Conservation (phyloP, 2,888 invertebrate genomes). For the Schrankia costaestrigalis region DNA sequence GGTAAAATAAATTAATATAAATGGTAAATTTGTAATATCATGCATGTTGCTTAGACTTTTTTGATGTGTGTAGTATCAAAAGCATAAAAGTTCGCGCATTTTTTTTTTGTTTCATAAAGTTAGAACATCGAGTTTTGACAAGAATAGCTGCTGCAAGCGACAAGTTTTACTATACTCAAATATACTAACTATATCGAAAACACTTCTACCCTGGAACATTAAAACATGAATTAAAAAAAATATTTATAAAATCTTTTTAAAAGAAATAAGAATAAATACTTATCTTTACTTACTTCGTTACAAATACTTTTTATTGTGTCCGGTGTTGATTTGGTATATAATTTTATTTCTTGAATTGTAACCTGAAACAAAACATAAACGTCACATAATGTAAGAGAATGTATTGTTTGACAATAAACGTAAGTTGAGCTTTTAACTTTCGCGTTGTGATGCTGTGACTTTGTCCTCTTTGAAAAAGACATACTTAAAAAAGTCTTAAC, state of each 20-base stretch:
- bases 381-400: too few relatives aligned
- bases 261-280: background rate
- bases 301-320: slow-evolving; percentile 26
- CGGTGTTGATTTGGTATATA: slow-evolving; percentile 34
- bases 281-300: slow-evolving; percentile 38
- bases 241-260: slow-evolving; percentile 7
- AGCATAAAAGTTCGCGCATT: too few relatives aligned
- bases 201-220: slow-evolving; percentile 47
- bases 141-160: slow-evolving; percentile 38
- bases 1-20: too few relatives aligned
- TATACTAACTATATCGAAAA: slow-evolving; percentile 58
- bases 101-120: slow-evolving; percentile 19
- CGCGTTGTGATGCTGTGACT: too few relatives aligned
- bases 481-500: too few relatives aligned
- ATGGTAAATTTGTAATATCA: too few relatives aligned
- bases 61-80: too few relatives aligned
- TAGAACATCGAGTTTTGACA: slow-evolving; percentile 21
- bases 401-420: too few relatives aligned
- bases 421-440: too few relatives aligned
- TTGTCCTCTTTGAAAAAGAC: too few relatives aligned
- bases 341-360: slow-evolving; percentile 40
- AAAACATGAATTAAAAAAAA: slow-evolving; percentile 30
- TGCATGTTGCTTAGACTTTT: too few relatives aligned
- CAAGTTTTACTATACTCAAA: slow-evolving; percentile 24
- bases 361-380: slow-evolving; percentile 51